Evolutionary conservation across 2,113 vertebrate genomes (phyloP).

Genomic region (Xyliphius kryptos): DNA sequence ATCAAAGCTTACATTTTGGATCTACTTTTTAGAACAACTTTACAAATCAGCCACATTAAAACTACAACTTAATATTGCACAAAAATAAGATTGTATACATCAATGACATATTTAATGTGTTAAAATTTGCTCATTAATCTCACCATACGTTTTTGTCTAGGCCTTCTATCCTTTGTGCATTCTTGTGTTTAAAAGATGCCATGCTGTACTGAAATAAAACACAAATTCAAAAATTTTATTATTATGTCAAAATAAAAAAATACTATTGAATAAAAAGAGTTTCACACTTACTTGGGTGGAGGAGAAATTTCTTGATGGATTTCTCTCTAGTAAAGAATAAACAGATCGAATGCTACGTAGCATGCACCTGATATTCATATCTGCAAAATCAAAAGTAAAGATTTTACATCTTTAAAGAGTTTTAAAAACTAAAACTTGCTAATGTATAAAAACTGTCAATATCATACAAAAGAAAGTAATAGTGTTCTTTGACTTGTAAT

Average conservation of each 20-base stretch:
- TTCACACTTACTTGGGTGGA: conserved; percentile 53
- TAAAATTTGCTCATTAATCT: conserved; percentile 47
- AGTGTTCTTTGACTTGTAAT: background rate
- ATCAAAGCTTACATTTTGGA: too few relatives aligned
- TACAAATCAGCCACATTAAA: too few relatives aligned
- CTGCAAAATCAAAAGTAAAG: too few relatives aligned
- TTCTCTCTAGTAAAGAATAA: conserved; percentile 13
- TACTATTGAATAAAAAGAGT: background rate
- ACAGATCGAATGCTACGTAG: conserved; percentile 29
- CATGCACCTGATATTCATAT: conserved; percentile 46
- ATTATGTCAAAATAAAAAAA: too few relatives aligned
- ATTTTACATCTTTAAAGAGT: too few relatives aligned
- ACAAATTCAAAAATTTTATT: conserved; percentile 22
- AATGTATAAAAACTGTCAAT: background rate
- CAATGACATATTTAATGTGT: too few relatives aligned
- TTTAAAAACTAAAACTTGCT: background rate
- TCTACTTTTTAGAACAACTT: too few relatives aligned
- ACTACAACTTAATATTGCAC: too few relatives aligned
- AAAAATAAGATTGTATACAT: too few relatives aligned
- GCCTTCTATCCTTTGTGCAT: conserved; percentile 83
- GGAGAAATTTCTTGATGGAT: conserved; percentile 37
- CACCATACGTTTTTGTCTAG: conserved; percentile 89
- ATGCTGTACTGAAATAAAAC: conserved; percentile 59
- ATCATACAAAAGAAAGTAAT: background rate
- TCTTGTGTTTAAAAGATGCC: conserved; percentile 72